phyloP scores from a whole-genome alignment of 2,888 invertebrate species.

The Ormyrus rosae region DNA sequence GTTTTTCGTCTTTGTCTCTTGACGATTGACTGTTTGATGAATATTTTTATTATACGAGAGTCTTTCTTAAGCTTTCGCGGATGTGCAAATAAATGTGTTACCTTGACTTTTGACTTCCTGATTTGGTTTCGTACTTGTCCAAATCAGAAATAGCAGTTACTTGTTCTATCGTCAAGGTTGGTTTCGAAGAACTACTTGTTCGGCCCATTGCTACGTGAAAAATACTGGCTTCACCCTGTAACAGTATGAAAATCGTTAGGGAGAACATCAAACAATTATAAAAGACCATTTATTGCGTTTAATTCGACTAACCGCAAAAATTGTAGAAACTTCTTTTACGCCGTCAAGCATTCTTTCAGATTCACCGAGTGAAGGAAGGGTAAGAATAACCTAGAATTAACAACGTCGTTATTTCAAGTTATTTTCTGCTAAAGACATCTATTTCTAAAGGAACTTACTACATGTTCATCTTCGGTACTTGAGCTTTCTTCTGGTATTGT shows the following conservation, averaged over 20 bases:
- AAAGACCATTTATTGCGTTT: neutral
- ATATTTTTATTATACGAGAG: neutral
- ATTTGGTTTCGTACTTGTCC: constrained; percentile 62
- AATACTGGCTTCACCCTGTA: constrained; percentile 86
- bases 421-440: neutral
- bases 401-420: neutral
- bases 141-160: constrained; percentile 75
- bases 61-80: neutral
- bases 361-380: constrained; percentile 86
- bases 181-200: constrained; percentile 75
- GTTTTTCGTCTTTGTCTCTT: constrained; percentile 23
- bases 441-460: constrained; percentile 77
- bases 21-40: constrained; percentile 5
- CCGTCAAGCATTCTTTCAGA: constrained; percentile 78
- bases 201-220: constrained; percentile 81
- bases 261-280: no score
- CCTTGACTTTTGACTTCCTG: constrained; percentile 27
- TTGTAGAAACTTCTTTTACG: constrained; percentile 85
- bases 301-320: constrained; percentile 82
- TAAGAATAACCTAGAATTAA: constrained; percentile 83
- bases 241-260: constrained; percentile 3
- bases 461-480: constrained; percentile 94
- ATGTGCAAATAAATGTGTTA: neutral
- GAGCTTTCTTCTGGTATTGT: constrained; percentile 96
- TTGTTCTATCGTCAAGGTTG: constrained; percentile 77